Conservation (phyloP, 2,888 invertebrate genomes). For the Petrolisthes manimaculis region DNA sequence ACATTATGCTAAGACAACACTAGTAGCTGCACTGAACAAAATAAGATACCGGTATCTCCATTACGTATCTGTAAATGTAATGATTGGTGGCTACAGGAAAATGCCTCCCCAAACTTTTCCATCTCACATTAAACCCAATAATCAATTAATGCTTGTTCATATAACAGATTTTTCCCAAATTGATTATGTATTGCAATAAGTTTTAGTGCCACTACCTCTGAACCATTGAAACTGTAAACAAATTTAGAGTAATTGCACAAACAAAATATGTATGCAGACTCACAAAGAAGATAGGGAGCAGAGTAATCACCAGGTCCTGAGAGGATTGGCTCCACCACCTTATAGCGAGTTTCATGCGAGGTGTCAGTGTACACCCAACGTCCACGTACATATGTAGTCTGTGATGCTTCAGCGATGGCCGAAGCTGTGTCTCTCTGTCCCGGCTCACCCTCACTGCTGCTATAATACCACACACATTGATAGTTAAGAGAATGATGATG, state of each 20-base stretch:
- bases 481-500: neutral
- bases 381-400: constrained; percentile 84
- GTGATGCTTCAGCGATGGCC: constrained; percentile 80
- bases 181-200: too few relatives aligned
- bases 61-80: too few relatives aligned
- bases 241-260: neutral
- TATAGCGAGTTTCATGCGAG: constrained; percentile 79
- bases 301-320: constrained; percentile 88
- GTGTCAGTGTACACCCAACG: constrained; percentile 81
- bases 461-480: neutral
- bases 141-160: too few relatives aligned
- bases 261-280: neutral
- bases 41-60: too few relatives aligned
- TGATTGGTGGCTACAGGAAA: too few relatives aligned
- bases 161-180: too few relatives aligned
- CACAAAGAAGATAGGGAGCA: constrained; percentile 82
- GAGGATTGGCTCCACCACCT: constrained; percentile 85
- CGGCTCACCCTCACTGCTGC: constrained; percentile 70
- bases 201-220: neutral
- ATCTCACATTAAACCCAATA: too few relatives aligned
- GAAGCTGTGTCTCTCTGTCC: constrained; percentile 71
- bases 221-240: neutral
- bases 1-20: too few relatives aligned
- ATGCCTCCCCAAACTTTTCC: too few relatives aligned
- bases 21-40: too few relatives aligned